Percentiles rank a stretch among this genome's conserved stretches.
phyloP scores from a whole-genome alignment of 2,113 vertebrate species.

The Cyanocitta stelleri region DNA sequence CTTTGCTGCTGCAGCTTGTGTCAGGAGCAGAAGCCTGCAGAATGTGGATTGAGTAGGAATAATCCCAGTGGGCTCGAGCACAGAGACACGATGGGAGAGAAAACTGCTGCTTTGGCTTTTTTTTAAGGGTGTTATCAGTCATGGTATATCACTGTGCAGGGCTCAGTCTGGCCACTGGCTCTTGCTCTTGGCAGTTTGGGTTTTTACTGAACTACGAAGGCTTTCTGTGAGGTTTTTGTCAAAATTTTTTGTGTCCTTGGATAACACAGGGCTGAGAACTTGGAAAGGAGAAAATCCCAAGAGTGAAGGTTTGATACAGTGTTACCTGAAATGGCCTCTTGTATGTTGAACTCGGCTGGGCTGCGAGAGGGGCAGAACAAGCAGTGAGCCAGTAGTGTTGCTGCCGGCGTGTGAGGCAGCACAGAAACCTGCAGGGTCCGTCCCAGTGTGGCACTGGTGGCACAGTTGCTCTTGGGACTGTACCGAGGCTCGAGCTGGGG shows the following conservation, averaged over 20 bases:
- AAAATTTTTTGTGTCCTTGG: neutral
- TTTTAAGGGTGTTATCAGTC: neutral
- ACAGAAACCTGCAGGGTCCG: fast-evolving
- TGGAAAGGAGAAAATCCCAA: neutral
- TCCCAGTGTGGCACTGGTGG: neutral
- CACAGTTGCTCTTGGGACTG: neutral
- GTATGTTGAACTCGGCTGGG: fast-evolving
- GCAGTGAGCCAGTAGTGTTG: fast-evolving
- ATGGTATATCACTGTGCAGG: neutral
- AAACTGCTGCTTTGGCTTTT: neutral
- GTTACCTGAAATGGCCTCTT: neutral
- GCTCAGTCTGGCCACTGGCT: neutral
- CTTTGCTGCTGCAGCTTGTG: neutral
- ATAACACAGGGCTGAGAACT: neutral
- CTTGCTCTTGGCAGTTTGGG: neutral
- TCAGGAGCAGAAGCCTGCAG: neutral
- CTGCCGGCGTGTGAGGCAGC: fast-evolving
- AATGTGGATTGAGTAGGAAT: neutral
- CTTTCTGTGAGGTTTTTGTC: neutral
- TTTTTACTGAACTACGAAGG: neutral
- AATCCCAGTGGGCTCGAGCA: neutral
- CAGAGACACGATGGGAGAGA: neutral
- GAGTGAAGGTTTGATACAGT: neutral
- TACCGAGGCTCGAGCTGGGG: neutral
- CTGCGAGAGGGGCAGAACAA: neutral